phyloP scores from a whole-genome alignment of 2,888 invertebrate species.

The Tiliacea citrago region DNA sequence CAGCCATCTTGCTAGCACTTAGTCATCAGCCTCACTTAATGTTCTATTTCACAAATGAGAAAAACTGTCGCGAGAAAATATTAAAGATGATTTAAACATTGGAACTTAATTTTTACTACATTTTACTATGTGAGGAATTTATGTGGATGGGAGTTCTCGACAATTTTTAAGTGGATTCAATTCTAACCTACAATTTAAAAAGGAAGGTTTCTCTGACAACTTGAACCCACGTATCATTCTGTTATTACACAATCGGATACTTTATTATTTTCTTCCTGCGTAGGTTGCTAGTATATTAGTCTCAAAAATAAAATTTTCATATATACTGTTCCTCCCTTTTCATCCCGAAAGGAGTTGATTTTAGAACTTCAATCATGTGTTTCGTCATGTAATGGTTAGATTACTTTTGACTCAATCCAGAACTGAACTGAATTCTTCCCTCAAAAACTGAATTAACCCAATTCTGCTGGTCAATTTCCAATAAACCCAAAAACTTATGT shows the following conservation, averaged over 20 bases:
- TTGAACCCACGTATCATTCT: background rate
- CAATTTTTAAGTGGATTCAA: background rate
- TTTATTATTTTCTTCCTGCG: background rate
- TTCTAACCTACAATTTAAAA: background rate
- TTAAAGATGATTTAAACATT: conserved; percentile 22
- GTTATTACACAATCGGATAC: background rate
- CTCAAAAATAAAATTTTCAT: too few species aligned
- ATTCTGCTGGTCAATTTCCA: too few species aligned
- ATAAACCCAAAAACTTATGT: too few species aligned
- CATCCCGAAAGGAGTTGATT: too few species aligned
- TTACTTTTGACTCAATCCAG: too few species aligned
- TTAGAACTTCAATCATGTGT: too few species aligned
- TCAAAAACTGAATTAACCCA: too few species aligned
- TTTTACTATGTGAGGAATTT: background rate
- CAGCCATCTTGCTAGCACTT: conserved; percentile 65
- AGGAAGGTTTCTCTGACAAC: background rate
- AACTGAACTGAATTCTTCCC: too few species aligned
- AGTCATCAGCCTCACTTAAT: conserved; percentile 55
- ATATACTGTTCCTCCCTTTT: too few species aligned
- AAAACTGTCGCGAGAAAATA: conserved; percentile 20
- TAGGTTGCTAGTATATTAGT: background rate
- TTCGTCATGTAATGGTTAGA: too few species aligned
- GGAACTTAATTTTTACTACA: background rate
- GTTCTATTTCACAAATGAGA: conserved; percentile 31
- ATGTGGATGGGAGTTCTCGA: background rate